Conservation (phyloP, 30 jellyfish, hydroid and myxozoan genomes). For the Catostylus mosaicus region DNA sequence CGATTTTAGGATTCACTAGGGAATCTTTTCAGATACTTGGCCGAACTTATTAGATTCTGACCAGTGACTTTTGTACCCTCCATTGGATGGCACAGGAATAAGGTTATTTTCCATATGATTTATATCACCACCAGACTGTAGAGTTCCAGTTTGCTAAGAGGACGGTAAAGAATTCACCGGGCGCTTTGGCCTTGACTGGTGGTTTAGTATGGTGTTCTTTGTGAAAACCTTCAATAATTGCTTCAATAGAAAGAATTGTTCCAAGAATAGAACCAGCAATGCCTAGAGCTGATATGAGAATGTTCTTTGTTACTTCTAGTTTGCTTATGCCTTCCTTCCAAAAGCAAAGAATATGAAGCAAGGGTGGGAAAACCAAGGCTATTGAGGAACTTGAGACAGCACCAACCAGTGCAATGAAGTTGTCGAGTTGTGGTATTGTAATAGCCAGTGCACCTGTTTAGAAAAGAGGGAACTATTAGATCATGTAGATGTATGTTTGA, state of each 20-base stretch:
- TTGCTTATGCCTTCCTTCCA: constrained; percentile 91
- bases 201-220: constrained; percentile 70
- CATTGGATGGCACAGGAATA: too few relatives aligned
- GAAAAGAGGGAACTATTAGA: not conserved
- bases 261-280: constrained; percentile 95
- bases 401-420: constrained; percentile 95
- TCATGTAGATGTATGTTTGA: too few relatives aligned
- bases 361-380: constrained; percentile 97
- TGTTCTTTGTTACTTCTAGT: constrained; percentile 77
- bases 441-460: constrained; percentile 93
- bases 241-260: constrained; percentile 80
- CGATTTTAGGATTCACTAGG: too few relatives aligned
- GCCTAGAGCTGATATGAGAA: constrained; percentile 84
- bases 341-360: constrained; percentile 89
- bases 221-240: constrained; percentile 91
- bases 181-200: constrained; percentile 68
- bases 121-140: constrained; percentile 65
- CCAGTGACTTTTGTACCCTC: too few relatives aligned
- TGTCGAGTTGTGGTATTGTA: constrained; percentile 97
- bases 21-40: too few relatives aligned
- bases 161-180: constrained; percentile 83
- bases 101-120: too few relatives aligned
- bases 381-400: constrained; percentile 98
- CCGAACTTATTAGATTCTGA: too few relatives aligned
- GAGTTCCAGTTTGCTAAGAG: constrained; percentile 56